Base-by-base conservation (phyloP, 2,797 vertebrate species). In the Paguma larvata region DNA sequence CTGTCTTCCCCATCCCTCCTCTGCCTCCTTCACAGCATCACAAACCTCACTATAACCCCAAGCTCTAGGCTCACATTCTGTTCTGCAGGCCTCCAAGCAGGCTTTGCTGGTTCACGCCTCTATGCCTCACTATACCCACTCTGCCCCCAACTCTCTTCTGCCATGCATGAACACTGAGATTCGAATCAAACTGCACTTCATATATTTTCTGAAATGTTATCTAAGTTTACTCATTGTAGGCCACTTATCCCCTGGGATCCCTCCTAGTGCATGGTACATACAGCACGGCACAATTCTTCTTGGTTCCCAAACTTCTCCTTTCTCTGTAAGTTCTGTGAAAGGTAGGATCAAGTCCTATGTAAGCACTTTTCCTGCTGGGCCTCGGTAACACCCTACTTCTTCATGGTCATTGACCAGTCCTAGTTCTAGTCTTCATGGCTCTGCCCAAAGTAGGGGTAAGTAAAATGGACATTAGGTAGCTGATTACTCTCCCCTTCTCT, bases 401-500 rank as follows among this genome's bases (percentile, higher is more conserved):
- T 89, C 14, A 48, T 11, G 70, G 70, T 6, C 3, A 18, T n/a
- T 34, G 30, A 73, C 51, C 72, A 84, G 51, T 10, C 27, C 32
- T 7, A 46, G 9, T 82, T 94, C 27, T 68, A 32, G 59, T 44
- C 79, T 73, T 84, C 87, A 51, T 18, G 80, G 34, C 46, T 91
- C 4, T 85, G 72, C 27, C 48, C 63, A 91, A 91, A 83, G 23
- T 13, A 0, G n/a, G 25, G 65, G 44, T 30, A 56, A 63, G 44
- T 85, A 92, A 92, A 91, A 85, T 3, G 93, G 93, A 97, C 12
- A 25, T 18, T 8, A 41, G 27, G 19, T 53, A 73, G 38, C 62
- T 68, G 21, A 56, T 82, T 83, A 79, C 19, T 89, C 59, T 44
- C 44, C 30, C 14, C 16, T 97, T 97, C 34, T 94, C 32, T 91